These are phyloP conservation scores for Saccostrea glomerata DNA, from an alignment of 1,140 invertebrate species.

Conservation along the genomic window DNA sequence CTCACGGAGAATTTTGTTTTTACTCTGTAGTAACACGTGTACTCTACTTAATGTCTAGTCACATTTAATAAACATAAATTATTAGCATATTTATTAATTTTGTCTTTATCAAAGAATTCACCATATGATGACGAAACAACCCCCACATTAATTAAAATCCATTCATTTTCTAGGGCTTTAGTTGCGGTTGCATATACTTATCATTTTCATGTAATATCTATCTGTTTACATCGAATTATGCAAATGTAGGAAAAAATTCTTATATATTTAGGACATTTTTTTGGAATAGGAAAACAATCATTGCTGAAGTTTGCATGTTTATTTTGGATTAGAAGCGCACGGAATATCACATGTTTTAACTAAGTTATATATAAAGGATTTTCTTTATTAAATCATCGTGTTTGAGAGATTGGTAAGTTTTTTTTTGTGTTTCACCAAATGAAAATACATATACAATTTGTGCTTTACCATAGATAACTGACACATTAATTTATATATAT, in stretches of 20 bases:
- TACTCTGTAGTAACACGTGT: conserved; percentile 5
- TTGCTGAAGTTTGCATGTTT: neutral
- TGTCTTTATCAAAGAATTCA: neutral
- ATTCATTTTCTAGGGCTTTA: neutral
- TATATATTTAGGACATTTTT: neutral
- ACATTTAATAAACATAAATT: neutral
- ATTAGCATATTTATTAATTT: neutral
- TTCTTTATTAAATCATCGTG: too few species aligned
- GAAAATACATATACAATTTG: too few species aligned
- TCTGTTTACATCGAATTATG: neutral
- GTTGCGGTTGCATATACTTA: conserved; percentile 18
- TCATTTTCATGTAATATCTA: neutral
- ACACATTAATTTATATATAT: too few species aligned
- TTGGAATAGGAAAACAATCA: neutral
- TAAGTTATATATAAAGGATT: neutral
- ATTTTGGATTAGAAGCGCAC: neutral
- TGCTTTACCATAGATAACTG: too few species aligned
- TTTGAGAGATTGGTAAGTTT: too few species aligned
- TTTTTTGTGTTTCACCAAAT: too few species aligned
- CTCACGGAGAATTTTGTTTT: neutral
- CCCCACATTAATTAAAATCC: neutral
- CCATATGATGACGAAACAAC: neutral
- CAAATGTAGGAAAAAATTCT: neutral
- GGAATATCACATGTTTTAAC: neutral
- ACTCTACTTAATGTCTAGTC: neutral